Conservation (phyloP, 2,797 vertebrate genomes). For the Tympanoctomys barrerae region DNA sequence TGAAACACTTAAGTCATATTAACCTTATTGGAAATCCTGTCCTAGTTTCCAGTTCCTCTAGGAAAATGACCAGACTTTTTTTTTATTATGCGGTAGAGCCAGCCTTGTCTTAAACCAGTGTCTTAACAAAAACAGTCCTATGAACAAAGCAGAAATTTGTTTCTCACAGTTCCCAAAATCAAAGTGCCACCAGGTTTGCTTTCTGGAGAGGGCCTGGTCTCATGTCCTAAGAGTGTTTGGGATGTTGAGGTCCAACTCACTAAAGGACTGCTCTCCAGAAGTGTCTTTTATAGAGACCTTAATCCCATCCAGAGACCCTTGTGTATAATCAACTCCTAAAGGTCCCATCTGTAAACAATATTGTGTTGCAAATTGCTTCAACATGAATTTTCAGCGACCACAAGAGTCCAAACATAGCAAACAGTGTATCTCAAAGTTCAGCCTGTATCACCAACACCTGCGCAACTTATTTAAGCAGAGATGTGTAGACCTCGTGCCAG, state of each 20-base stretch:
- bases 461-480: background rate
- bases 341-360: background rate
- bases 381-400: background rate
- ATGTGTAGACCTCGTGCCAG: background rate
- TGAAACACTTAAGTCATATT: background rate
- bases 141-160: background rate
- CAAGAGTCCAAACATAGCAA: background rate
- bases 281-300: background rate
- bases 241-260: background rate
- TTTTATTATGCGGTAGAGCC: background rate
- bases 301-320: background rate
- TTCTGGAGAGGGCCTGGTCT: background rate
- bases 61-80: background rate
- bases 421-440: background rate
- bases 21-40: background rate
- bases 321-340: background rate
- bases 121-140: background rate
- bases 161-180: background rate
- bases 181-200: background rate
- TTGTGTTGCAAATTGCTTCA: background rate
- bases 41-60: background rate
- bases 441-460: background rate
- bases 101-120: background rate
- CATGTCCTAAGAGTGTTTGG: background rate
- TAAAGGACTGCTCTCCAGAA: rapidly evolving